A percentile compares a stretch with the other conserved stretches of the same genome.
Conservation (phyloP, 2,113 vertebrate genomes). For the Salvelinus namaycush region DNA sequence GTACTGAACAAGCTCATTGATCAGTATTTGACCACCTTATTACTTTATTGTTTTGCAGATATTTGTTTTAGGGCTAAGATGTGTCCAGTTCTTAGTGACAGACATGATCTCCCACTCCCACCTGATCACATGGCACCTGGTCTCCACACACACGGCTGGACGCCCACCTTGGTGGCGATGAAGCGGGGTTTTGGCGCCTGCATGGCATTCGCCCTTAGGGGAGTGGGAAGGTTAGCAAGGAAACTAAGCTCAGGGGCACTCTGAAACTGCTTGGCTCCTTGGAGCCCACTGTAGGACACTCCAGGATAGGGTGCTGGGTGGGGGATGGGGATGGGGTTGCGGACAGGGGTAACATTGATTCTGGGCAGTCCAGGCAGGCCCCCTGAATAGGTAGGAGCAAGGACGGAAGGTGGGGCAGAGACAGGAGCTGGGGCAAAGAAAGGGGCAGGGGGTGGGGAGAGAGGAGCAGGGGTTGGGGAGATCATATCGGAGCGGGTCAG, state of each 20-base stretch:
- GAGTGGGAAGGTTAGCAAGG: conserved; percentile 61
- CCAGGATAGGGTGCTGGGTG: conserved; percentile 62
- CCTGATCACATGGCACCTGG: conserved; percentile 81
- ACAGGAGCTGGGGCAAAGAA: no score
- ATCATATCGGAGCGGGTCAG: conserved; percentile 76
- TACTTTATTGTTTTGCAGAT: background rate
- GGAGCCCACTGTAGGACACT: conserved; percentile 63
- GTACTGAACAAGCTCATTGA: no score
- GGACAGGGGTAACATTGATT: conserved; percentile 57
- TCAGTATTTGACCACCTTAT: background rate
- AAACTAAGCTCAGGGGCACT: conserved; percentile 77
- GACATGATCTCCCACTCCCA: conserved; percentile 32
- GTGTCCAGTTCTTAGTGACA: conserved; percentile 12
- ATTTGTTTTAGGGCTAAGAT: conserved; percentile 4
- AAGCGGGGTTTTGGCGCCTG: conserved; percentile 91
- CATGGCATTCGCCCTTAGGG: conserved; percentile 64
- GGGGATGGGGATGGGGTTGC: conserved; percentile 50
- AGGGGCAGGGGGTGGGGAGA: conserved; percentile 24
- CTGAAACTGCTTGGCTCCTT: conserved; percentile 76
- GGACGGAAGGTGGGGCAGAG: conserved; percentile 18
- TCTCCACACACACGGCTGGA: conserved; percentile 89
- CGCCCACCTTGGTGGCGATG: conserved; percentile 85
- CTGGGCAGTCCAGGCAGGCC: conserved; percentile 70
- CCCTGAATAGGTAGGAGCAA: conserved; percentile 26
- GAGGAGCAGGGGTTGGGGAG: conserved; percentile 66